Evolutionary conservation across 1,140 invertebrate genomes (phyloP).

Genomic region (Drosophila triauraria): DNA sequence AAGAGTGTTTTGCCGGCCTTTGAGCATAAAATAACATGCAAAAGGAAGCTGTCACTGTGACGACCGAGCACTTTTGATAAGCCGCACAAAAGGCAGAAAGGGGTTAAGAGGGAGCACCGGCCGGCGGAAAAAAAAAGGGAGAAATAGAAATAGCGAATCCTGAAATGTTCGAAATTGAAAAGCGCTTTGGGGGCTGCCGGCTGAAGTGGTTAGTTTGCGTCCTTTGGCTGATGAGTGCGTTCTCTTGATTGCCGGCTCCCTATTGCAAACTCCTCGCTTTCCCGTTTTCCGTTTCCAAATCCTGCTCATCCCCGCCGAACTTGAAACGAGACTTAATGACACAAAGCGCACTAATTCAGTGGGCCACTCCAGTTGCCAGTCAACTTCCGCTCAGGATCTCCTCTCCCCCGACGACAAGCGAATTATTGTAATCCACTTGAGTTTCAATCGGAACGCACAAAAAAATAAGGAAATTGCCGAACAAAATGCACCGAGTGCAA

Average conservation of each 20-base stretch:
- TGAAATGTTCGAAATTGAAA: slow-evolving; percentile 71
- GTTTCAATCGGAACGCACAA: slow-evolving; percentile 51
- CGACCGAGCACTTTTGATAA: slow-evolving; percentile 65
- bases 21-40: slow-evolving; percentile 63
- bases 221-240: slow-evolving; percentile 65
- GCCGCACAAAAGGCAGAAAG: slow-evolving; percentile 56
- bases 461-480: slow-evolving; percentile 18
- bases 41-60: slow-evolving; percentile 54
- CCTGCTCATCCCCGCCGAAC: slow-evolving; percentile 31
- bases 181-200: slow-evolving; percentile 39
- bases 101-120: slow-evolving; percentile 18
- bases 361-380: slow-evolving; percentile 8
- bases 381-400: slow-evolving; percentile 12
- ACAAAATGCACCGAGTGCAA: slow-evolving; percentile 51
- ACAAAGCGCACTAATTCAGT: slow-evolving; percentile 79
- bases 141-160: slow-evolving; percentile 48
- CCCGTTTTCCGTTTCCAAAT: slow-evolving; percentile 5
- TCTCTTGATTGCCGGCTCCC: slow-evolving; percentile 65
- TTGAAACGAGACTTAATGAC: slow-evolving; percentile 78
- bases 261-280: background rate
- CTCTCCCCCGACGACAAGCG: slow-evolving; percentile 20
- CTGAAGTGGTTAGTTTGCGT: slow-evolving; percentile 38
- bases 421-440: slow-evolving; percentile 79
- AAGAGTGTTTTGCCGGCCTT: slow-evolving; percentile 52
- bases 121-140: slow-evolving; percentile 40